A percentile compares a stretch with the other conserved stretches of the same genome.
Evolutionary conservation across 2,797 vertebrate species (phyloP).

Genomic region (Pteronotus mesoamericanus): DNA sequence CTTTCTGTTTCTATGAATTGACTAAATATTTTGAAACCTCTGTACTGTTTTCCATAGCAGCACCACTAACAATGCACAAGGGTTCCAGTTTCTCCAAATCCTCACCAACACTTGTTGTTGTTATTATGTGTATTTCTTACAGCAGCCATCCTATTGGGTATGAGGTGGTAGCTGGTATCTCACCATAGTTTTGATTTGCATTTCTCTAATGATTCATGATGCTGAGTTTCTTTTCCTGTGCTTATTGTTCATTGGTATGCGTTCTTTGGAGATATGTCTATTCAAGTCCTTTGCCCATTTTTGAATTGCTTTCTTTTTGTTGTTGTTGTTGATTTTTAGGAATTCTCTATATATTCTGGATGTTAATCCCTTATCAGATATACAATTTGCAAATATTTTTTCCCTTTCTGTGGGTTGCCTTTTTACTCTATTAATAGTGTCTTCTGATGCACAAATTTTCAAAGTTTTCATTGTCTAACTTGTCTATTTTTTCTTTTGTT

Average conservation of each 20-base stretch:
- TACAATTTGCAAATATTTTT: not conserved
- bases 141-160: not conserved
- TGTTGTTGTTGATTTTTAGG: not conserved
- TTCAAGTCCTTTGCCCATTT: not conserved
- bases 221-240: not conserved
- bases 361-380: not conserved
- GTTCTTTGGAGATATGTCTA: not conserved
- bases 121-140: too few relatives aligned
- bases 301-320: not conserved
- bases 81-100: not conserved
- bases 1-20: not conserved
- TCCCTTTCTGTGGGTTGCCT: not conserved
- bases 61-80: not conserved
- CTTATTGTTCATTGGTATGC: not conserved
- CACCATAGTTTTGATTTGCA: not conserved
- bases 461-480: not conserved
- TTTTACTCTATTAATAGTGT: not conserved
- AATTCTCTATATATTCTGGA: not conserved
- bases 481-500: not conserved
- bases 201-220: not conserved
- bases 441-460: not conserved
- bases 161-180: not conserved
- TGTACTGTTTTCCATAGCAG: not conserved
- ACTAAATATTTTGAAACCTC: not conserved
- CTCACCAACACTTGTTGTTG: not conserved